Conservation (phyloP, 1,140 invertebrate genomes). For the Drosophila orena region DNA sequence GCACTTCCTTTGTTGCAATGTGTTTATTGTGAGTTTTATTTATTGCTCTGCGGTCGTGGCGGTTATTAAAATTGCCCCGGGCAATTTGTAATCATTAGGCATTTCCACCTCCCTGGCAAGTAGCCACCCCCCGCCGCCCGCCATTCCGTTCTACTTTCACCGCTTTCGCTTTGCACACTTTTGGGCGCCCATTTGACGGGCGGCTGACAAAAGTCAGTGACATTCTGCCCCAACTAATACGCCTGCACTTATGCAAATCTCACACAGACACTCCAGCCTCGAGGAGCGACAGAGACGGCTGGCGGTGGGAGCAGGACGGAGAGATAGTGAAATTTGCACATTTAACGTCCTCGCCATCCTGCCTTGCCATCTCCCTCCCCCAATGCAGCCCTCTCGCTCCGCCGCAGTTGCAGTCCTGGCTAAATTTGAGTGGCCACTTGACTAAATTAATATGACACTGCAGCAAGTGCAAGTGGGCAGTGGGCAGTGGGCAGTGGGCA, state of each 20-base stretch:
- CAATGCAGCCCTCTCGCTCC: neutral
- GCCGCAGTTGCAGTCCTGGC: slow-evolving; percentile 62
- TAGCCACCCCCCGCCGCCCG: neutral
- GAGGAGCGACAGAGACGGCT: slow-evolving; percentile 2
- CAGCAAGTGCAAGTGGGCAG: slow-evolving; percentile 61
- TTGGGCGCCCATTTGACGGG: slow-evolving; percentile 33
- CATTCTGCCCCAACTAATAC: slow-evolving; percentile 71
- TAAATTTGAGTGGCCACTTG: slow-evolving; percentile 82
- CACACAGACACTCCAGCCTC: slow-evolving; percentile 36
- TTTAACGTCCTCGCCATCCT: slow-evolving; percentile 43
- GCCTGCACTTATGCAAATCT: slow-evolving; percentile 76
- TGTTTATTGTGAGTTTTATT: slow-evolving; percentile 76
- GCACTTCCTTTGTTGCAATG: slow-evolving; percentile 58
- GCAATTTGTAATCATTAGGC: slow-evolving; percentile 81
- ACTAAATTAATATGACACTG: slow-evolving; percentile 83
- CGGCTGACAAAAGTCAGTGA: slow-evolving; percentile 72
- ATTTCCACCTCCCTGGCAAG: neutral
- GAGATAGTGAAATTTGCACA: slow-evolving; percentile 51
- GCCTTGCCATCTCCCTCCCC: neutral
- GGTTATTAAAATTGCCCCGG: slow-evolving; percentile 76
- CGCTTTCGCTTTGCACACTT: slow-evolving; percentile 44
- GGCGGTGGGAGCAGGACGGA: neutral
- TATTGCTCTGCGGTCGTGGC: slow-evolving; percentile 72
- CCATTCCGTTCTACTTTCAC: neutral
- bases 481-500: slow-evolving; percentile 56